Conservation (phyloP, 2,113 vertebrate genomes). For the Aptenodytes forsteri region DNA sequence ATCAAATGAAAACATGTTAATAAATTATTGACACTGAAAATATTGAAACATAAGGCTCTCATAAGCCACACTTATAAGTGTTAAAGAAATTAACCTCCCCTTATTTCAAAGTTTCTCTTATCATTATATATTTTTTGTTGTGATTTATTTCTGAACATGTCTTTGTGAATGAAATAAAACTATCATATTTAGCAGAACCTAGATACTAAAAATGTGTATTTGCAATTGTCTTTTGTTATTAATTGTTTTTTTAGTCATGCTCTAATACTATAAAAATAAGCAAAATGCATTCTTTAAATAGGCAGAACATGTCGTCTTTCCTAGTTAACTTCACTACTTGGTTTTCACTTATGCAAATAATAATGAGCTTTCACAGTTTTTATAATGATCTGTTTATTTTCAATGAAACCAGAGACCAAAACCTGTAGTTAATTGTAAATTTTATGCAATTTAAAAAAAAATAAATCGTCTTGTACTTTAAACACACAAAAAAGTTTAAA, state of each 20-base stretch:
- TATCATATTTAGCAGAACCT: background rate
- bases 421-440: background rate
- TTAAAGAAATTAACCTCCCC: background rate
- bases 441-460: background rate
- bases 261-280: background rate
- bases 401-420: background rate
- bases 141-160: background rate
- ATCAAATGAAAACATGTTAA: background rate
- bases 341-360: background rate
- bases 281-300: background rate
- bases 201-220: background rate
- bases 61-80: background rate
- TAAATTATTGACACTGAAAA: background rate
- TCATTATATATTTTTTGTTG: background rate
- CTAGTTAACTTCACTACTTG: background rate
- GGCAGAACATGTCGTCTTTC: background rate
- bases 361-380: background rate
- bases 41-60: background rate
- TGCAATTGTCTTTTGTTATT: background rate
- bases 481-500: background rate
- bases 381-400: background rate
- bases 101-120: background rate
- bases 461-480: background rate
- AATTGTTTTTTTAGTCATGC: background rate
- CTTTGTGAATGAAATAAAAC: background rate